These are phyloP conservation scores for Bellardia bayeri DNA, from an alignment of 2,888 invertebrate species.

Conservation along the genomic window DNA sequence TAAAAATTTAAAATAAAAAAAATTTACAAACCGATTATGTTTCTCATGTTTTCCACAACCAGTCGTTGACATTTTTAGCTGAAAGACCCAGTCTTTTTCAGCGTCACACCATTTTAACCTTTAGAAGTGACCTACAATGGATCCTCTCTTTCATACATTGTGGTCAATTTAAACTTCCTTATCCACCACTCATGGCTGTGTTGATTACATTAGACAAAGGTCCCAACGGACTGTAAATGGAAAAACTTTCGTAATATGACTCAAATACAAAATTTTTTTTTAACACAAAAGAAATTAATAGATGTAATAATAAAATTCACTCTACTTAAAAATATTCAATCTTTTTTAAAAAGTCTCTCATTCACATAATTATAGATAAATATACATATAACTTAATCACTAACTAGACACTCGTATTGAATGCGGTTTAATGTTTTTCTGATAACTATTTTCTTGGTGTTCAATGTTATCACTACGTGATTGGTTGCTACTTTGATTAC, in stretches of 20 bases:
- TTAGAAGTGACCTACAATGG: conserved; percentile 76
- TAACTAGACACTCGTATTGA: conserved; percentile 69
- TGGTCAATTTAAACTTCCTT: conserved; percentile 75
- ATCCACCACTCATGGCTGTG: conserved; percentile 78
- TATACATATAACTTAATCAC: conserved; percentile 67
- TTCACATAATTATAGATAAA: conserved; percentile 12
- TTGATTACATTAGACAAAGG: conserved; percentile 75
- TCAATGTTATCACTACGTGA: background rate
- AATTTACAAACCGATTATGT: conserved; percentile 71
- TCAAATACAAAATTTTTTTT: conserved; percentile 75
- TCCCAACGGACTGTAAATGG: conserved; percentile 82
- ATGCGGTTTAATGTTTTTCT: conserved; percentile 43
- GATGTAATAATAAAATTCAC: conserved; percentile 24
- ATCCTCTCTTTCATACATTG: conserved; percentile 72
- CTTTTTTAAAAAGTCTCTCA: conserved; percentile 46
- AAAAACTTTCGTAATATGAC: conserved; percentile 84
- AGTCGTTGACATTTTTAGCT: conserved; percentile 68
- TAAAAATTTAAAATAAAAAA: conserved; percentile 61
- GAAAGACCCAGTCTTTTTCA: conserved; percentile 58
- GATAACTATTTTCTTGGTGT: conserved; percentile 14
- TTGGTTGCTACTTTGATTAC: conserved; percentile 70
- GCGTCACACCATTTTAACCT: conserved; percentile 50
- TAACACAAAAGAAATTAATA: conserved; percentile 39
- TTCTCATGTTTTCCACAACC: conserved; percentile 66
- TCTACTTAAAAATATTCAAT: conserved; percentile 50